Evolutionary conservation across 2,113 vertebrate genomes (phyloP).

Genomic region (Scomber colias): DNA sequence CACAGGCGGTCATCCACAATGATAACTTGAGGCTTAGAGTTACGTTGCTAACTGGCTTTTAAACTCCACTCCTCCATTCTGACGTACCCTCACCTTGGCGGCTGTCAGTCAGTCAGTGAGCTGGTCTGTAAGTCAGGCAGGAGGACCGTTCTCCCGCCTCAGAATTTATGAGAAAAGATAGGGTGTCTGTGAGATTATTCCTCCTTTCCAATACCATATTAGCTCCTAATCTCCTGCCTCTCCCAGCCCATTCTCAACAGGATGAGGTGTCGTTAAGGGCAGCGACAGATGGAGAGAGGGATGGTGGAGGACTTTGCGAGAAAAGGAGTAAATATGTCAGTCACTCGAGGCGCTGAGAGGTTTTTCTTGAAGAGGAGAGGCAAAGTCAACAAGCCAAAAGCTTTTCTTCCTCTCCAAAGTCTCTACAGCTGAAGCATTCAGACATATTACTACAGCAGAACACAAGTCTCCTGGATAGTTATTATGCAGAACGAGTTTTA

Average conservation of each 20-base stretch:
- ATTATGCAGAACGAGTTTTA: slow-evolving; percentile 23
- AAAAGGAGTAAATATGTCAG: slow-evolving; percentile 68
- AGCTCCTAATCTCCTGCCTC: slow-evolving; percentile 66
- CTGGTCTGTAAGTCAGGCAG: slow-evolving; percentile 44
- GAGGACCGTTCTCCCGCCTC: slow-evolving; percentile 43
- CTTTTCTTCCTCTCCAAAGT: background rate
- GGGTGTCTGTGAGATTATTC: slow-evolving; percentile 58
- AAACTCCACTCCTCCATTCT: slow-evolving; percentile 35
- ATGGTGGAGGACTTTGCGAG: slow-evolving; percentile 46
- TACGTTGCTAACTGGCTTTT: slow-evolving; percentile 35
- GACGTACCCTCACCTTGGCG: slow-evolving; percentile 55
- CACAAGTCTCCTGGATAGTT: background rate
- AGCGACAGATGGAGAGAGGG: slow-evolving; percentile 40
- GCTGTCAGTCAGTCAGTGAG: slow-evolving; percentile 39
- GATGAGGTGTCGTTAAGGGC: slow-evolving; percentile 60
- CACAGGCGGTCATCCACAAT: slow-evolving; percentile 22
- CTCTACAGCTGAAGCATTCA: background rate
- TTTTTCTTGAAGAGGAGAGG: slow-evolving; percentile 40
- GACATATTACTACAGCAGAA: background rate
- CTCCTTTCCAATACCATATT: slow-evolving; percentile 58
- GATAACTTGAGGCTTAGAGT: slow-evolving; percentile 39
- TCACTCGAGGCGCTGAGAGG: slow-evolving; percentile 44
- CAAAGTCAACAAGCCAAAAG: slow-evolving; percentile 40
- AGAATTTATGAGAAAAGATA: slow-evolving; percentile 58
- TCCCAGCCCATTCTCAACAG: slow-evolving; percentile 55